A percentile compares a stretch with the other conserved stretches of the same genome.
Evolutionary conservation across 2,797 vertebrate genomes (phyloP).

Genomic region (Aotus griseimembra): DNA sequence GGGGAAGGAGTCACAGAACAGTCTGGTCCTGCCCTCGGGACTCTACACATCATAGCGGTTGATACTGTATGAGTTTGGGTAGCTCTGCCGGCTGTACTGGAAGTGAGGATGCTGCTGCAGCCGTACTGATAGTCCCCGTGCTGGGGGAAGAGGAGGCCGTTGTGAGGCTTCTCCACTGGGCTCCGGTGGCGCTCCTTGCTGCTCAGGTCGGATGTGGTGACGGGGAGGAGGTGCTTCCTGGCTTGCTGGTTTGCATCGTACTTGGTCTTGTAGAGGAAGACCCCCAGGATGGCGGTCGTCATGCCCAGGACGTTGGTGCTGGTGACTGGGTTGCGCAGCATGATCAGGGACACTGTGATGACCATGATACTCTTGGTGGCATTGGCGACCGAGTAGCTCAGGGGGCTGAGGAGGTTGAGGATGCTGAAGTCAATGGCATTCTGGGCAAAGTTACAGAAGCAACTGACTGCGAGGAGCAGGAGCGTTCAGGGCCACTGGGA

Average conservation of each 20-base stretch:
- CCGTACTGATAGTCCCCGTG: conserved; percentile 90
- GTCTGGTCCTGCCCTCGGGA: conserved; percentile 7
- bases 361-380: conserved; percentile 99
- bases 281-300: conserved; percentile 97
- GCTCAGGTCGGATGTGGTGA: conserved; percentile 88
- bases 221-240: conserved; percentile 93
- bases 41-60: conserved; percentile 94
- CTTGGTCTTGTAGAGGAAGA: conserved; percentile 98
- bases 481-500: conserved; percentile 92
- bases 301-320: conserved; percentile 95
- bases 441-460: conserved; percentile 99
- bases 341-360: conserved; percentile 95
- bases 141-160: conserved; percentile 89
- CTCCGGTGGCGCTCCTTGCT: conserved; percentile 85
- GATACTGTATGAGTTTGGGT: conserved; percentile 86
- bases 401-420: conserved; percentile 96
- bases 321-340: conserved; percentile 96
- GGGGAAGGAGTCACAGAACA: neutral
- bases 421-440: conserved; percentile 99
- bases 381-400: conserved; percentile 98
- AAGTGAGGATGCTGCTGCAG: conserved; percentile 90
- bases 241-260: conserved; percentile 93
- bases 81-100: conserved; percentile 92
- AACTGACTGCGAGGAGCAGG: conserved; percentile 94
- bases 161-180: conserved; percentile 89